phyloP scores from a whole-genome alignment of 1,140 invertebrate genomes.

The Maniola jurtina region DNA sequence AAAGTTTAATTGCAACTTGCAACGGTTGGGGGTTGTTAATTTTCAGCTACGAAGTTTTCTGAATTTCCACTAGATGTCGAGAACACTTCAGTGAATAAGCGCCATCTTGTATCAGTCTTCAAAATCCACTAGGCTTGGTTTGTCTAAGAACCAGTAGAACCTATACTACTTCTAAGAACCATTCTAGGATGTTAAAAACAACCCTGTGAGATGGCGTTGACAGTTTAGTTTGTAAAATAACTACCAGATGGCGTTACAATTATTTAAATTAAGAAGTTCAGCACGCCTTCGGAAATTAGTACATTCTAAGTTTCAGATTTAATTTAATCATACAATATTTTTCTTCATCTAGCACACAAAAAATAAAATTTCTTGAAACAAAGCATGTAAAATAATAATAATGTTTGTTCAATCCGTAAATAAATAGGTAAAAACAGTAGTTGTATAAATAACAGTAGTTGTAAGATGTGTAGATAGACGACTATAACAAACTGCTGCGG shows the following conservation, averaged over 20 bases:
- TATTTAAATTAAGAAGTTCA: too few species aligned
- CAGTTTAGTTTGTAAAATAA: background rate
- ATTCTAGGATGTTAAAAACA: background rate
- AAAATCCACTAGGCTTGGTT: background rate
- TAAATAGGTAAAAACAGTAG: too few species aligned
- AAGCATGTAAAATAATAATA: too few species aligned
- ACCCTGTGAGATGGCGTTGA: background rate
- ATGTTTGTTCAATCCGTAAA: background rate
- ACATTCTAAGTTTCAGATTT: too few species aligned
- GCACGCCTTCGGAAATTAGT: too few species aligned
- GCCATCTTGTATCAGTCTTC: background rate
- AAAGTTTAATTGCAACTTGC: too few species aligned
- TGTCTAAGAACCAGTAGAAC: too few species aligned
- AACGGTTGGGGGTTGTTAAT: background rate
- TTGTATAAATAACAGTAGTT: too few species aligned
- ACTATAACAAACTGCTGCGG: slow-evolving; percentile 5
- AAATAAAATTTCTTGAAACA: too few species aligned
- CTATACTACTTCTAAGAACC: background rate
- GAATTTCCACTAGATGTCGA: background rate
- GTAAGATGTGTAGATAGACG: background rate
- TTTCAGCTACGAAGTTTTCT: background rate
- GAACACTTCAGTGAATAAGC: background rate
- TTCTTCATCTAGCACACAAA: too few species aligned
- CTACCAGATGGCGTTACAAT: background rate
- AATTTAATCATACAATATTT: too few species aligned